Percentiles rank a stretch among this genome's conserved stretches.
phyloP scores from a whole-genome alignment of 2,888 invertebrate species.

The Amphipyra berbera region DNA sequence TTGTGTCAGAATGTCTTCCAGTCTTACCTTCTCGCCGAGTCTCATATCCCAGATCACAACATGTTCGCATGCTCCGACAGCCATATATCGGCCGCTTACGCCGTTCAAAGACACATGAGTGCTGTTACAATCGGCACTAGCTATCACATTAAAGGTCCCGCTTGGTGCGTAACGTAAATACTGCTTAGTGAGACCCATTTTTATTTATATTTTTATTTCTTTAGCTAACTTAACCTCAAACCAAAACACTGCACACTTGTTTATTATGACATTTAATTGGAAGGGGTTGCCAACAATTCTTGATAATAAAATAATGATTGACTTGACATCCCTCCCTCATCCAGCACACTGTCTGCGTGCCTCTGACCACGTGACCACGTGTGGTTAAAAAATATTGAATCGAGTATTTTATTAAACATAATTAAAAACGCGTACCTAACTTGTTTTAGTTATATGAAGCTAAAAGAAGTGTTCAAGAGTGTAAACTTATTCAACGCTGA shows the following conservation, averaged over 20 bases:
- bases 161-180: constrained; percentile 96
- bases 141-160: constrained; percentile 96
- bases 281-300: constrained; percentile 15
- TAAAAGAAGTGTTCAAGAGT: too few relatives aligned
- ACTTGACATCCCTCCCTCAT: too few relatives aligned
- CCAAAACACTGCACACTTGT: constrained; percentile 44
- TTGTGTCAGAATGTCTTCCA: not conserved
- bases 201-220: constrained; percentile 13
- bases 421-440: too few relatives aligned
- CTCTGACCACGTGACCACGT: not conserved
- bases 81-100: constrained; percentile 95
- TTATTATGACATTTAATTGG: constrained; percentile 60
- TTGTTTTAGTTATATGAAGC: too few relatives aligned
- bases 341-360: too few relatives aligned
- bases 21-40: constrained; percentile 93
- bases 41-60: constrained; percentile 98
- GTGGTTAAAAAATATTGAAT: not conserved
- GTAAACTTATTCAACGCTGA: too few relatives aligned
- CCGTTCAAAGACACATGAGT: constrained; percentile 94
- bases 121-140: constrained; percentile 94
- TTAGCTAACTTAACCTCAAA: constrained; percentile 40
- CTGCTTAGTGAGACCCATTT: constrained; percentile 97
- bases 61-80: constrained; percentile 98
- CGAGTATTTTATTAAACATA: too few relatives aligned
- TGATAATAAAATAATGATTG: too few relatives aligned